phyloP scores from a whole-genome alignment of 2,797 vertebrate species.

The Todus mexicanus region DNA sequence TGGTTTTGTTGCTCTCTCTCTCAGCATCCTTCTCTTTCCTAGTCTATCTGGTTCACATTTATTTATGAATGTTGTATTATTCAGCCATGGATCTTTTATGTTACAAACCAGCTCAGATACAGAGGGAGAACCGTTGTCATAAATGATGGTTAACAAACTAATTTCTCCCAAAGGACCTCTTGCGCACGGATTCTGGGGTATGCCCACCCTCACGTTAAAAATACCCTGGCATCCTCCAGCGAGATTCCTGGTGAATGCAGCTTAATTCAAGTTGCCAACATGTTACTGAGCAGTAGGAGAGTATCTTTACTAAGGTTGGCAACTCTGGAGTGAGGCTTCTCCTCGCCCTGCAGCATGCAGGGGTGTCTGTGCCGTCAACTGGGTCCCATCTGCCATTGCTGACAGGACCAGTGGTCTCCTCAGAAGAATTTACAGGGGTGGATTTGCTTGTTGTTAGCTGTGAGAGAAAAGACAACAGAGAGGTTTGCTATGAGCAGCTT shows the following conservation, averaged over 20 bases:
- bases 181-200: not conserved
- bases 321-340: not conserved
- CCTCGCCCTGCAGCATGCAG: not conserved
- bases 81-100: not conserved
- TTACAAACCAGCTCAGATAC: not conserved
- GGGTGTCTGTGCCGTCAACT: not conserved
- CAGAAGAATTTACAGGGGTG: not conserved
- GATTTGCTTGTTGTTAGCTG: not conserved
- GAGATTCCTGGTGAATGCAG: not conserved
- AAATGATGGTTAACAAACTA: not conserved
- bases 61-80: not conserved
- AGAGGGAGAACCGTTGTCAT: not conserved
- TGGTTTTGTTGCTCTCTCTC: not conserved
- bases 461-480: not conserved
- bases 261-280: not conserved
- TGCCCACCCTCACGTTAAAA: not conserved
- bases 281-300: not conserved
- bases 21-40: not conserved
- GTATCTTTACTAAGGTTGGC: not conserved
- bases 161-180: not conserved
- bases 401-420: not conserved
- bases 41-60: not conserved
- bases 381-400: fast-evolving
- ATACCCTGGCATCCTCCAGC: not conserved
- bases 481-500: not conserved